Evolutionary conservation across 2,888 invertebrate genomes (phyloP), one percentile per base, ranked within the genome.

Genomic region (Xylota segnis): DNA sequence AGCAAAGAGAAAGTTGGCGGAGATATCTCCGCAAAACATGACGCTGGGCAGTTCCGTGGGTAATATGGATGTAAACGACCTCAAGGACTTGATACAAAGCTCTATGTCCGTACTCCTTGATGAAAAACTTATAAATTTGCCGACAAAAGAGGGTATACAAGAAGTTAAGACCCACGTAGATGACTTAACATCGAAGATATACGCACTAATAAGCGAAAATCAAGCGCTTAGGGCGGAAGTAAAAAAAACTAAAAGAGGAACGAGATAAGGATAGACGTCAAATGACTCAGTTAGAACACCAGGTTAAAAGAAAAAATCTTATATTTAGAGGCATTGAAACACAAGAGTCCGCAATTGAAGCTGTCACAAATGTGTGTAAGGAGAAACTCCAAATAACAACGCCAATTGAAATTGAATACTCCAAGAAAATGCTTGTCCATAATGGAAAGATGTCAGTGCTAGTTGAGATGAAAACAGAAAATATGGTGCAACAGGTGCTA

Each of bases 331-430:
- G 18, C 52, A 52, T 27, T 18, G 52, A 52, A 27, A 52, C 12
- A 52, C 52, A 52, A 27, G 52, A 52, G 27, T 52, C 27, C 27
- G 27, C 52, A 27, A 27, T 18, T 52, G 52, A 52, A 52, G 52
- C 52, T 27, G 27, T 52, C 27, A 18, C 10, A 27, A 52, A 27
- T 10, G 27, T 52, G 9, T 52, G 52, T n/a, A 52, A 9, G 16
- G 27, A 52, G 27, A 52, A 52, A n/a, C 27, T 52, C 10, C 10
- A 27, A 52, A 52, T 5, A 27, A 27, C 5, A 32, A 32, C 32
- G 32, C 32, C 27, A 52, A 27, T 52, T 5, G 27, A 23, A 52
- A 52, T 52, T 10, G 52, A 52, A 52, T 52, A 52, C 52, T 10
- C 52, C 12, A 52, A 52, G 27, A 52, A 52, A 27, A 52, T 52